Percentiles rank a stretch among this genome's conserved stretches.
These are phyloP conservation scores for Dolichoris vasculosae DNA, from an alignment of 1,140 invertebrate genomes.

Conservation along the genomic window DNA sequence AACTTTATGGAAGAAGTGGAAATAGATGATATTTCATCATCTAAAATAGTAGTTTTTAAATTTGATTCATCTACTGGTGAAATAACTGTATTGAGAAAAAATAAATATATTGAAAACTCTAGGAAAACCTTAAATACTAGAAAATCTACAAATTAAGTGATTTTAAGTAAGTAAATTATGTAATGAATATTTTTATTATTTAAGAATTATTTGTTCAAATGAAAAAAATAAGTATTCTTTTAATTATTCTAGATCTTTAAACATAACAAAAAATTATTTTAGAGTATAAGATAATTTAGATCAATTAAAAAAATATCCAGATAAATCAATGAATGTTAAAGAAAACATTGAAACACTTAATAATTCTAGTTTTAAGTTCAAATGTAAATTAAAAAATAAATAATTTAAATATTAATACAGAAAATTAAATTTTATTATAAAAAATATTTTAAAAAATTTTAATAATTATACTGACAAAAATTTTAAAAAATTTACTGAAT, in stretches of 20 bases:
- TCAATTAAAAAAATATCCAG: neutral
- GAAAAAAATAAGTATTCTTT: neutral
- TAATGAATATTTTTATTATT: neutral
- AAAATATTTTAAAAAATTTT: neutral
- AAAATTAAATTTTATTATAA: neutral
- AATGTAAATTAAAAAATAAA: neutral
- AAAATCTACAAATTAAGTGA: neutral
- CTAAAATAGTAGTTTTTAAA: constrained; percentile 56
- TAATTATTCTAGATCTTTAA: neutral
- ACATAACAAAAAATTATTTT: neutral
- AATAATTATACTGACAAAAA: neutral
- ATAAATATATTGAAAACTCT: constrained; percentile 17
- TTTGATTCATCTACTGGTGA: constrained; percentile 55
- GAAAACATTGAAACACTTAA: neutral
- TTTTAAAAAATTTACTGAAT: neutral
- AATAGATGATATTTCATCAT: constrained; percentile 42
- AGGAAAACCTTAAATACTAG: neutral
- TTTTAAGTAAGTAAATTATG: constrained; percentile 6
- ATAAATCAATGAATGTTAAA: neutral
- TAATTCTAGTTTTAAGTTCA: neutral
- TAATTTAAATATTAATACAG: neutral
- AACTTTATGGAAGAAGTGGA: constrained; percentile 21
- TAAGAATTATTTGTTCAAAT: neutral
- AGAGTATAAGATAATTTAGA: neutral
- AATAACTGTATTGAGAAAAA: constrained; percentile 54